Percentiles rank a stretch among this genome's conserved stretches.
Evolutionary conservation across 2,113 vertebrate species (phyloP).

Genomic region (Pyxicephalus adspersus): DNA sequence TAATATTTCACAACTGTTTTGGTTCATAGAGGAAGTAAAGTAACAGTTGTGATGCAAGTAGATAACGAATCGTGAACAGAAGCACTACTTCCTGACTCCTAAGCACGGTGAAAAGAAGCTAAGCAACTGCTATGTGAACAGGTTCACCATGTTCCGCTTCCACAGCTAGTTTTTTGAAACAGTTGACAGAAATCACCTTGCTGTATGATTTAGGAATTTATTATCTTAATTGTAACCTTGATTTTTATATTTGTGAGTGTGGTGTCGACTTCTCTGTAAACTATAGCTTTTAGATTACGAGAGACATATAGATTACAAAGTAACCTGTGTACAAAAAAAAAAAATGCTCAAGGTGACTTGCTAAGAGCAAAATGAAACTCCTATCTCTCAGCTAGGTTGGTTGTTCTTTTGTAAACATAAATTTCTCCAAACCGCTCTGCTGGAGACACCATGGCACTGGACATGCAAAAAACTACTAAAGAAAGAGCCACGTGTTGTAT

Average conservation of each 20-base stretch:
- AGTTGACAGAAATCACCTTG: not conserved
- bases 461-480: no score
- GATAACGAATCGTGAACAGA: not conserved
- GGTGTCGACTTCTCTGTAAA: not conserved
- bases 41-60: not conserved
- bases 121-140: not conserved
- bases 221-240: conserved; percentile 14
- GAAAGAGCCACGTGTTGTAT: no score
- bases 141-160: not conserved
- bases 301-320: not conserved
- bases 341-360: not conserved
- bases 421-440: no score
- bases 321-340: not conserved
- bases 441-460: no score
- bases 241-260: not conserved
- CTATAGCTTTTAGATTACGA: not conserved
- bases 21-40: conserved; percentile 16
- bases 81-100: not conserved
- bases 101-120: not conserved
- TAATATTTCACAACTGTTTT: not conserved
- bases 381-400: not conserved
- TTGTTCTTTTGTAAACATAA: not conserved
- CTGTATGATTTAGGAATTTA: not conserved
- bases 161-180: not conserved
- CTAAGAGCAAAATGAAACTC: not conserved